A percentile compares a stretch with the other conserved stretches of the same genome.
Evolutionary conservation across 2,888 invertebrate species (phyloP).

Genomic region (Pristionchus exspectatus): DNA sequence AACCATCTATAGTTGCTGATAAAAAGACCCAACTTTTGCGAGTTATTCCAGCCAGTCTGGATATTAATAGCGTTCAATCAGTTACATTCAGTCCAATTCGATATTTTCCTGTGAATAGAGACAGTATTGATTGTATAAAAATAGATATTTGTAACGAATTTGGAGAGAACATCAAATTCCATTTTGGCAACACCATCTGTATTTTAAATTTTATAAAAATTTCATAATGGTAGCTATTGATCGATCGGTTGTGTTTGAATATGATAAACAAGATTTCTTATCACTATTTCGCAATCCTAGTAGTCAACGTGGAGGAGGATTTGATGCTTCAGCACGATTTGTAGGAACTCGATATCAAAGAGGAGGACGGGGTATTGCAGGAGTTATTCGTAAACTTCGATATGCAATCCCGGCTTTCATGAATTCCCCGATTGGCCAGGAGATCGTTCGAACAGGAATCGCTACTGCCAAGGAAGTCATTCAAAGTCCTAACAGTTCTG

Average conservation of each 20-base stretch:
- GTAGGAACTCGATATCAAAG: background rate
- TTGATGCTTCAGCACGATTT: background rate
- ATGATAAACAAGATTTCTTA: background rate
- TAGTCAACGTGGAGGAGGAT: background rate
- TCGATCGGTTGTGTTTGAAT: background rate
- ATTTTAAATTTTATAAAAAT: background rate
- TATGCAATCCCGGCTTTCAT: constrained; percentile 4
- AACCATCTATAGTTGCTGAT: constrained; percentile 22
- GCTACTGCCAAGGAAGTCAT: background rate
- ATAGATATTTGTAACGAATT: constrained; percentile 22
- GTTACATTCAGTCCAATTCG: constrained; percentile 23
- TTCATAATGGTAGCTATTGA: background rate
- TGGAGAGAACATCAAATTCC: constrained; percentile 26
- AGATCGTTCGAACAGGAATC: constrained; percentile 5
- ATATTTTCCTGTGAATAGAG: constrained; percentile 21
- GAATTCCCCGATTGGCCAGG: constrained; percentile 32
- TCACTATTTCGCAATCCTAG: background rate
- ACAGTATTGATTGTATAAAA: background rate
- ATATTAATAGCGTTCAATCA: background rate
- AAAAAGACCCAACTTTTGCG: background rate
- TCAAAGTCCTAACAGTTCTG: background rate
- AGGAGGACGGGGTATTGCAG: constrained; percentile 17
- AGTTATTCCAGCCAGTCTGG: background rate
- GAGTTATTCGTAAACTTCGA: background rate
- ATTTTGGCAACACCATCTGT: background rate